Conservation (phyloP, 2,797 vertebrate genomes). For the Monodelphis domestica region DNA sequence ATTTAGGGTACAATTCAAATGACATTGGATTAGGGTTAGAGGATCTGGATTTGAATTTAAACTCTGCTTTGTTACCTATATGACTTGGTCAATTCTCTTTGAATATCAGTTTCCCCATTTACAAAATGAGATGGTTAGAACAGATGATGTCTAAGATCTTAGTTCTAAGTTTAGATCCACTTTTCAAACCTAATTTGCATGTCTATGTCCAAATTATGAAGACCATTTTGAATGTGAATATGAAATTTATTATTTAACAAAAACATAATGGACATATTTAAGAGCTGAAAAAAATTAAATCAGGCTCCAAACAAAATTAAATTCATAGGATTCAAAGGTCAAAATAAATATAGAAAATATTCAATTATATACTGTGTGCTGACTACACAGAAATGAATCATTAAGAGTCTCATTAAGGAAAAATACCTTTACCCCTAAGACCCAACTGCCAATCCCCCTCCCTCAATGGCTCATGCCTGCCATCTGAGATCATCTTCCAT, state of each 20-base stretch:
- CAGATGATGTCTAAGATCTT: background rate
- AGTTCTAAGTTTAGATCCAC: background rate
- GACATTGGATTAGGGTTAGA: background rate
- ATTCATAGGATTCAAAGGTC: background rate
- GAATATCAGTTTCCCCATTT: background rate
- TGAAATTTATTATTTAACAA: background rate
- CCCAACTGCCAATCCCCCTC: background rate
- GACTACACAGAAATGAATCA: background rate
- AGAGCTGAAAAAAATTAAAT: background rate
- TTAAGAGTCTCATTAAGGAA: background rate
- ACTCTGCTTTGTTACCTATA: background rate
- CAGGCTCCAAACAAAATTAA: background rate
- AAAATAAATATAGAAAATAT: background rate
- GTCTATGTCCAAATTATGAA: background rate
- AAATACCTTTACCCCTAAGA: background rate
- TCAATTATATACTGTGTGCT: background rate
- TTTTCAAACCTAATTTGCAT: background rate
- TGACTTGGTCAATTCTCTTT: background rate
- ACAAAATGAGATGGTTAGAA: background rate
- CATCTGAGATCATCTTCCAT: background rate
- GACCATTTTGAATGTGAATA: too few relatives aligned
- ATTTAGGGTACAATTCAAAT: background rate
- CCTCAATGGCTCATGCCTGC: background rate
- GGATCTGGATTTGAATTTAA: background rate
- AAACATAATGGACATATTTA: background rate